phyloP scores from a whole-genome alignment of 2,113 vertebrate species.

The Myxocyprinus asiaticus region DNA sequence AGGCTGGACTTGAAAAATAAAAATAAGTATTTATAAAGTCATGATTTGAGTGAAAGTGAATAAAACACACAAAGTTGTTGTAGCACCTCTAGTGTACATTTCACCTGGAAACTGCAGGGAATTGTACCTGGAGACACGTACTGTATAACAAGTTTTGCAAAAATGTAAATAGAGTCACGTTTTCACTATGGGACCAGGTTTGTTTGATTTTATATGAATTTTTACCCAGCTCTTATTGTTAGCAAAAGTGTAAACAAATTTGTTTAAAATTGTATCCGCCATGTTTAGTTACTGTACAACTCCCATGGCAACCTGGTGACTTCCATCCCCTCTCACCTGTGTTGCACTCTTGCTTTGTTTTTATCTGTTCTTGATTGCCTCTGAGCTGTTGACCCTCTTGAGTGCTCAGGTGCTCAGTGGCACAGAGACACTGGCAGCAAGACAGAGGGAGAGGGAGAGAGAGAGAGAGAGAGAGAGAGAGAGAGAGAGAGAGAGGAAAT shows the following conservation, averaged over 20 bases:
- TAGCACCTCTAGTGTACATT: too few species aligned
- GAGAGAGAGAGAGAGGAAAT: conserved; percentile 20
- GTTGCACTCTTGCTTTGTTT: conserved; percentile 14
- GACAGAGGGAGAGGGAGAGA: conserved; percentile 1
- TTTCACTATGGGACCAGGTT: too few species aligned
- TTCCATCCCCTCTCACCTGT: background rate
- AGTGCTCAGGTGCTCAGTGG: conserved; percentile 14
- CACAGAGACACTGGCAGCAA: background rate
- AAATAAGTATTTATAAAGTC: too few species aligned
- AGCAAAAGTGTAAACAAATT: background rate
- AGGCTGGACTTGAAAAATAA: too few species aligned
- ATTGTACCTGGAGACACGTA: too few species aligned
- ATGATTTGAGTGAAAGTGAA: too few species aligned
- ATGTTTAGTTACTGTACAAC: background rate
- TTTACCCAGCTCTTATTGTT: too few species aligned
- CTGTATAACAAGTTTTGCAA: too few species aligned
- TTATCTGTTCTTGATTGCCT: conserved; percentile 19
- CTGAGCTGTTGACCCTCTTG: conserved; percentile 27
- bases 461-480: background rate
- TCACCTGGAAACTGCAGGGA: too few species aligned
- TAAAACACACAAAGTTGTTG: too few species aligned
- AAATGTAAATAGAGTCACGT: too few species aligned
- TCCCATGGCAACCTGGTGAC: background rate
- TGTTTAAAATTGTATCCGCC: background rate
- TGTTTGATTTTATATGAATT: too few species aligned